These are phyloP conservation scores for Monochamus saltuarius DNA, from an alignment of 1,140 invertebrate species.

Conservation along the genomic window DNA sequence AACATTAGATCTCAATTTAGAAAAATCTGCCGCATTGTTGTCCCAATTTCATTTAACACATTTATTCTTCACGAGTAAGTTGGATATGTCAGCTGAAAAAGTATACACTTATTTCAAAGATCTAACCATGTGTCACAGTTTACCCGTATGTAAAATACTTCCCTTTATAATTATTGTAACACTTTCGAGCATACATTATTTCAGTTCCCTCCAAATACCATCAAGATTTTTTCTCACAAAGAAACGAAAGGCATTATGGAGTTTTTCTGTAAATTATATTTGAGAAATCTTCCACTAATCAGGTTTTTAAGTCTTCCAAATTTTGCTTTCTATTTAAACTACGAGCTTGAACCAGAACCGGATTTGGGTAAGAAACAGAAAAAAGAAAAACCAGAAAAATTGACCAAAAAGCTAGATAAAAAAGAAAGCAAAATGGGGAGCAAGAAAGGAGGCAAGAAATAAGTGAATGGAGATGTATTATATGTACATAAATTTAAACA, in stretches of 20 bases:
- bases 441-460: constrained; percentile 25
- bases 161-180: constrained; percentile 6
- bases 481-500: constrained; percentile 11
- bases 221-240: constrained; percentile 40
- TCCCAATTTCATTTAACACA: constrained; percentile 47
- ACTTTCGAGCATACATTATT: constrained; percentile 17
- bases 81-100: constrained; percentile 40
- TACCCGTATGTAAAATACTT: constrained; percentile 34
- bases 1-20: constrained; percentile 26
- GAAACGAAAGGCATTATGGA: constrained; percentile 39
- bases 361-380: constrained; percentile 21
- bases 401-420: constrained; percentile 20
- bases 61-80: constrained; percentile 37
- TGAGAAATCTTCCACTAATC: constrained; percentile 47
- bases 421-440: constrained; percentile 16
- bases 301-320: constrained; percentile 43
- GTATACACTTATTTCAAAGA: constrained; percentile 46
- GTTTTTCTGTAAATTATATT: constrained; percentile 45
- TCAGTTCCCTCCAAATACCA: constrained; percentile 41
- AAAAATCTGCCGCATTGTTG: constrained; percentile 40
- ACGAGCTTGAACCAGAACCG: constrained; percentile 30
- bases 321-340: constrained; percentile 42
- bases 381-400: constrained; percentile 23
- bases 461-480: constrained; percentile 22
- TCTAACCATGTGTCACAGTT: constrained; percentile 37